Base-by-base conservation (phyloP, 2,888 invertebrate species). In the Cheilosia vulpina region DNA sequence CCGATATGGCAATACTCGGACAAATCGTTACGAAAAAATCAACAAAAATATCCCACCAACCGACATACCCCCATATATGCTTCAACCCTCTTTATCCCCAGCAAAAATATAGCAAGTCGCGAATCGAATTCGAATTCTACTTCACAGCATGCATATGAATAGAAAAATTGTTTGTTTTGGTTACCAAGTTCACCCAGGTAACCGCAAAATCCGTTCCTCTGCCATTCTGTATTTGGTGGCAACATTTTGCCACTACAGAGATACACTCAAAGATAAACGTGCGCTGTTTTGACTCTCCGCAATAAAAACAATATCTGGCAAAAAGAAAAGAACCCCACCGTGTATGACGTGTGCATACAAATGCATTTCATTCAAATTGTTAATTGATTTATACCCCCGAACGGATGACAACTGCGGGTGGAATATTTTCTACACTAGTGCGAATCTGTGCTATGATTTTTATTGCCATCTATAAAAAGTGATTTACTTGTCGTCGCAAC, bases 151-250 rank as follows among this genome's bases (percentile, higher is more conserved):
- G 21, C 19, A 68, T 57, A 62, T 52, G 69, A 65, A 63, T 50
- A 53, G 47, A 19, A 60, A 24, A 73, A 55, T 72, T 82, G 73
- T 85, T 87, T 87, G 87, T 87, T 87, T 87, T 87, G 87, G 87
- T 87, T 77, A 87, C 87, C 85, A 87, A 87, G 82, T 87, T 87
- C 85, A 87, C 87, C 85, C 79, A 79, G 87, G 87, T 78, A 85
- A 87, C 87, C 85, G 73, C 85, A 87, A 87, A 87, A 87, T 84
- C 87, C 80, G 71, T 77, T 85, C 72, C 27, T 55, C 62, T 72
- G 66, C 84, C 76, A 71, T 66, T 60, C 68, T 53, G 31, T 75
- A 43, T 84, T 73, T 45, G n/a, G 27, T 71, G 45, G 69, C 71
- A 79, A 75, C 62, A 65, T 75, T 76, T 57, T 41, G 71, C 55